phyloP scores from a whole-genome alignment of 2,797 vertebrate species.

The Alauda arvensis region DNA sequence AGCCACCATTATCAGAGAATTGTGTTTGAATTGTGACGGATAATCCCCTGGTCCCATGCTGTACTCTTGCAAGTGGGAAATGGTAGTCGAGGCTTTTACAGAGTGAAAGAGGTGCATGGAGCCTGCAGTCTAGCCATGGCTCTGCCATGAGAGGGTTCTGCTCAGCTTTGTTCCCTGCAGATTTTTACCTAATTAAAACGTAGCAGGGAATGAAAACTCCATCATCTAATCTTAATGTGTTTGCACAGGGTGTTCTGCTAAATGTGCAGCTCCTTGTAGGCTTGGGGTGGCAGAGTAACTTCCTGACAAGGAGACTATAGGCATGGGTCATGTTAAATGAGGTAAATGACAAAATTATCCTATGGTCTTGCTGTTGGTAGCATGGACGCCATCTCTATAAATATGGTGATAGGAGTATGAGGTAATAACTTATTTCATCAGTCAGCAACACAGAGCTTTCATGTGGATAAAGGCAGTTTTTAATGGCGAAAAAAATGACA shows the following conservation, averaged over 20 bases:
- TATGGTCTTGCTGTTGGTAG: background rate
- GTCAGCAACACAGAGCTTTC: background rate
- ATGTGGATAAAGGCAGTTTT: background rate
- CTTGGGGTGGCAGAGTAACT: background rate
- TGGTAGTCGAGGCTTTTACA: background rate
- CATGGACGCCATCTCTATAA: background rate
- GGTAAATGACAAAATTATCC: background rate
- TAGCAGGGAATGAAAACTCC: background rate
- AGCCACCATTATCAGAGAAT: conserved; percentile 55
- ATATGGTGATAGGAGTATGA: background rate
- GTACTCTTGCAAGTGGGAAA: conserved; percentile 6
- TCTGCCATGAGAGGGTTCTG: background rate
- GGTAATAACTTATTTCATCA: background rate
- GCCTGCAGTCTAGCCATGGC: background rate
- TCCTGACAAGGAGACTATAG: background rate
- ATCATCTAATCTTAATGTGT: background rate
- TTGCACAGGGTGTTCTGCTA: background rate
- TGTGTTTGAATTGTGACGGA: conserved; percentile 23
- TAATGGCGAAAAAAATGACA: background rate
- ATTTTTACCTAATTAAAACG: conserved; percentile 32
- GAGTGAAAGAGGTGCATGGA: background rate
- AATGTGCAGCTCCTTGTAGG: background rate
- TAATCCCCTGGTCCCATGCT: conserved; percentile 46
- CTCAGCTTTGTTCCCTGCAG: conserved; percentile 10
- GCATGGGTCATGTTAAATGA: background rate